A percentile compares a stretch with the other conserved stretches of the same genome.
Conservation (phyloP, 2,113 vertebrate genomes). For the Serinus canaria region DNA sequence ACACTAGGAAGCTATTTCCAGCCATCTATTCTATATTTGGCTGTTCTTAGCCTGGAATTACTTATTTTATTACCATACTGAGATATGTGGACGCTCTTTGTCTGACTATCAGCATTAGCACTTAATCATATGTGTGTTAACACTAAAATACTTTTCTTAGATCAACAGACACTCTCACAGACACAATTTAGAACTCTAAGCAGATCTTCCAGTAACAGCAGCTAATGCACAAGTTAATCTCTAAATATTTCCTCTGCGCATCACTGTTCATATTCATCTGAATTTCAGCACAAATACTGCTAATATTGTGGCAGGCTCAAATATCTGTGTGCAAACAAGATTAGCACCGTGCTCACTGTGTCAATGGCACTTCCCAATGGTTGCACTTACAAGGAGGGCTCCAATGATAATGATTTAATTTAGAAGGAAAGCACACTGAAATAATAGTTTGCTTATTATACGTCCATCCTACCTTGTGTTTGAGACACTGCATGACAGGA, state of each 20-base stretch:
- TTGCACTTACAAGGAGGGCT: slow-evolving; percentile 34
- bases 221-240: slow-evolving; percentile 8
- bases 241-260: slow-evolving; percentile 19
- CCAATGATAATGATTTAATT: slow-evolving; percentile 39
- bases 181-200: background rate
- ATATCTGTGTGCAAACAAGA: slow-evolving; percentile 46
- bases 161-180: background rate
- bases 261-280: background rate
- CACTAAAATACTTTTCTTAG: background rate
- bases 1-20: slow-evolving; percentile 28
- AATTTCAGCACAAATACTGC: slow-evolving; percentile 46
- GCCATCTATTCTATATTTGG: background rate
- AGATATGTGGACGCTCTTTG: background rate
- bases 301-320: slow-evolving; percentile 37
- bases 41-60: background rate
- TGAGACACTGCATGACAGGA: slow-evolving; percentile 97
- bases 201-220: background rate
- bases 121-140: background rate
- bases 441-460: slow-evolving; percentile 71
- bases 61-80: slow-evolving; percentile 4
- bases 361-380: slow-evolving; percentile 40
- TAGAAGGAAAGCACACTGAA: slow-evolving; percentile 70
- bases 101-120: slow-evolving; percentile 22
- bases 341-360: slow-evolving; percentile 14
- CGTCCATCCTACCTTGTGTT: slow-evolving; percentile 90